Conservation (phyloP, 2,797 vertebrate genomes). For the Leucoraja ocellata region DNA sequence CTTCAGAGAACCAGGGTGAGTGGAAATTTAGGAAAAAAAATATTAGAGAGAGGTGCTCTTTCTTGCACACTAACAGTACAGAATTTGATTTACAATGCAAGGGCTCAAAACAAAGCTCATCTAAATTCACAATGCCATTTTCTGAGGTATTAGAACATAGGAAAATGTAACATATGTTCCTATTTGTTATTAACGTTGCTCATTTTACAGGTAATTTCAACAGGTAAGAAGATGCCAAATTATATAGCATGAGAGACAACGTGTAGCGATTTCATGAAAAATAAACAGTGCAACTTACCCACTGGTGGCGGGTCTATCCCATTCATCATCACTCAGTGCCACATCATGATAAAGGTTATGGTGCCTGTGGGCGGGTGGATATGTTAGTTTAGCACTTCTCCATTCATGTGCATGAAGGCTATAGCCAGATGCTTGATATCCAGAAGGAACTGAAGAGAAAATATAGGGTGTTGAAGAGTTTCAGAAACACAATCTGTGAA, state of each 20-base stretch:
- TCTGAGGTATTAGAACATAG: background rate
- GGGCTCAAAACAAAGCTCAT: background rate
- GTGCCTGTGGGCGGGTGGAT: constrained; percentile 71
- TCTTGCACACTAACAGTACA: background rate
- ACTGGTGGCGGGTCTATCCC: constrained; percentile 75
- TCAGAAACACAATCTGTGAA: background rate
- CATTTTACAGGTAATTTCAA: background rate
- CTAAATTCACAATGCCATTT: background rate
- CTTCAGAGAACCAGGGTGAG: background rate
- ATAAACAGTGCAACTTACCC: constrained; percentile 59
- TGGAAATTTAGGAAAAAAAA: background rate
- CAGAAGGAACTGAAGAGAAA: constrained; percentile 56
- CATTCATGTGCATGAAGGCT: constrained; percentile 83
- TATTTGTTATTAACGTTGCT: constrained; percentile 8
- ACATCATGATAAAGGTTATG: constrained; percentile 74
- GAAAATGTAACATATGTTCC: background rate
- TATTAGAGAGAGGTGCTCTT: background rate
- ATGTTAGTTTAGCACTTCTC: constrained; percentile 77
- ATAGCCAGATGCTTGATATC: constrained; percentile 80
- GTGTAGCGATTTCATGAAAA: background rate
- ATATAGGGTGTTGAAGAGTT: background rate
- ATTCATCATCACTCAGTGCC: constrained; percentile 80
- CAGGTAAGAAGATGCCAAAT: background rate
- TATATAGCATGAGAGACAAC: background rate
- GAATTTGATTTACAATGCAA: background rate